Conservation (phyloP, 2,113 vertebrate genomes). For the Myocastor coypus region DNA sequence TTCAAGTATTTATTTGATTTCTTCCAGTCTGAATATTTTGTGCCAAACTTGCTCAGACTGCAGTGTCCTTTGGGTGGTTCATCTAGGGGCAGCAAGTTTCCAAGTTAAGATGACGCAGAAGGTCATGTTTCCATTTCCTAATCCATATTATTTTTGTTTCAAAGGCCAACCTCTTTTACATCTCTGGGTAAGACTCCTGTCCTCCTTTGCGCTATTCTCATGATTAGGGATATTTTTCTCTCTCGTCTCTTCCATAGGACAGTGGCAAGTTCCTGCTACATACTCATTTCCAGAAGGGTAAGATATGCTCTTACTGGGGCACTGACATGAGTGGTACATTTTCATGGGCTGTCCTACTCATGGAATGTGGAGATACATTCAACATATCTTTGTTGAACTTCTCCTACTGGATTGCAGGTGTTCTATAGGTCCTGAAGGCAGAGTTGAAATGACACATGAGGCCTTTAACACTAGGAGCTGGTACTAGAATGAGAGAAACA, state of each 20-base stretch:
- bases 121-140: slow-evolving; percentile 49
- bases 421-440: not conserved
- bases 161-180: slow-evolving; percentile 37
- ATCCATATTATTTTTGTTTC: slow-evolving; percentile 56
- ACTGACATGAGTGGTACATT: not conserved
- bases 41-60: slow-evolving; percentile 32
- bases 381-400: not conserved
- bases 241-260: not conserved
- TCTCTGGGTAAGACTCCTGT: slow-evolving; percentile 8
- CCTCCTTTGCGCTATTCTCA: not conserved
- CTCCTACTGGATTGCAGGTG: not conserved
- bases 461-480: not conserved
- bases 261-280: not conserved
- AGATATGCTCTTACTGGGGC: not conserved
- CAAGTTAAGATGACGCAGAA: slow-evolving; percentile 5
- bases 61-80: not conserved
- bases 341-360: not conserved
- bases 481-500: not conserved
- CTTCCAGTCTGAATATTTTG: slow-evolving; percentile 26
- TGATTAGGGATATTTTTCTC: not conserved
- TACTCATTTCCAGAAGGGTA: not conserved
- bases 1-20: slow-evolving; percentile 46
- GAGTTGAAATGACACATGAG: not conserved
- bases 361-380: not conserved
- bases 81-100: not conserved